Conservation (phyloP, 2,888 invertebrate species). For the Eupelmus urozonus region DNA sequence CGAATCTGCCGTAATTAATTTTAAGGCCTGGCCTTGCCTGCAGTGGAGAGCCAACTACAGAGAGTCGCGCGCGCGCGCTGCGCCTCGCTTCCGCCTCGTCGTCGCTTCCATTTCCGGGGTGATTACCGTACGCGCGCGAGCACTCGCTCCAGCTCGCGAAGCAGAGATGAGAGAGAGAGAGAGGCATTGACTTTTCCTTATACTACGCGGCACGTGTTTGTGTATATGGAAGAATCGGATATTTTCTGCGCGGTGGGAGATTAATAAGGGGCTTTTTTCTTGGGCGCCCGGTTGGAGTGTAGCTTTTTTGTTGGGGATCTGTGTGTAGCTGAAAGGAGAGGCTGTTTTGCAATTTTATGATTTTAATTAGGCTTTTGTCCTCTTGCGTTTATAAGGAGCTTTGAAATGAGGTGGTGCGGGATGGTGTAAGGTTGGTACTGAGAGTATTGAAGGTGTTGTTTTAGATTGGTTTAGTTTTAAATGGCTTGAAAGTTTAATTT, state of each 20-base stretch:
- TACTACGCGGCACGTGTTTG: not conserved
- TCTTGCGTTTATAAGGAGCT: too few species aligned
- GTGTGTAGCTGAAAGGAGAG: not conserved
- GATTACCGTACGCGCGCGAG: conserved; percentile 44
- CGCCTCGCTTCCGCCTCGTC: conserved; percentile 54
- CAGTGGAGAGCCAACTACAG: conserved; percentile 4
- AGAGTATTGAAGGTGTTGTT: too few species aligned
- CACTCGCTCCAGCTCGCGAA: conserved; percentile 21
- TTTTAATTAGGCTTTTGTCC: not conserved
- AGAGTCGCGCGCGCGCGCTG: conserved; percentile 7
- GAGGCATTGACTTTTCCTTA: conserved; percentile 38
- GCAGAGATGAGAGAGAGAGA: conserved; percentile 10
- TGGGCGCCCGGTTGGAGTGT: not conserved
- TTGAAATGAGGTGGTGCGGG: too few species aligned
- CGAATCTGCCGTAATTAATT: conserved; percentile 60
- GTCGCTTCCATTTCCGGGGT: conserved; percentile 61
- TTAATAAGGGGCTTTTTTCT: conserved; percentile 36
- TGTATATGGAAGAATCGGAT: not conserved
- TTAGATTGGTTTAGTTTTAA: too few species aligned
- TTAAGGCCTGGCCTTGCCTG: conserved; percentile 41
- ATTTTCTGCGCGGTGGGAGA: conserved; percentile 20
- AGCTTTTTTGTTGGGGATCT: not conserved
- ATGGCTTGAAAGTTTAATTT: too few species aligned
- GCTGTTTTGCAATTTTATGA: not conserved
- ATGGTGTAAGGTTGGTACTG: too few species aligned